Base-by-base conservation (phyloP, 2,797 vertebrate species). In the Scleropages formosus region DNA sequence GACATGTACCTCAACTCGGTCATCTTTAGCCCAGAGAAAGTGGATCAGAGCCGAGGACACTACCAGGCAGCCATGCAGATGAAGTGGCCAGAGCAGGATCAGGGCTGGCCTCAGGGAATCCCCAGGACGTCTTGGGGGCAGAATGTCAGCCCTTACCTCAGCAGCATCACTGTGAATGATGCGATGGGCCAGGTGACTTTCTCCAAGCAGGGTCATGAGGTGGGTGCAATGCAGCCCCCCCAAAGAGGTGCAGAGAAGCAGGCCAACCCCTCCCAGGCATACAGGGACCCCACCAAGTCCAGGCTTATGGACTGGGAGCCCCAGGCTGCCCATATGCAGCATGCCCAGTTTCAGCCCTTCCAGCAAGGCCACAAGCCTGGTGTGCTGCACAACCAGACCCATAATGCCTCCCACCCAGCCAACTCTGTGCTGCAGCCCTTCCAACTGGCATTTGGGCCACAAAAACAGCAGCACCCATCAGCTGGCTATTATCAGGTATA, bases 381-480 rank as follows among this genome's bases (percentile, higher is more conserved):
- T n/a, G 85, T 81, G 6, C 81, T 93, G 66, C 94, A 94, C 76
- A 83, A 90, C 80, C 95, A 96, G 82, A 90, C 89, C 71, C 92
- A 90, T 78, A 78, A 75, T 56, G 27, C 81, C 0, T 79, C 90
- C 22, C 87, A 86, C 53, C 79, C 85, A 0, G 88, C 88, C 13
- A 88, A 91, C 69, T 92, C 96, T 0, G 94, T 98, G 0, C 67
- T 98, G 84, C 96, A 99, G 77, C 92, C 96, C 79, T 98, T 98
- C 84, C 96, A 98, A 85, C 79, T 98, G 85, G 97, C 97, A 0
- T 99, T 99, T 16, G 96, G 96, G 80, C 95, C 97, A 83, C 95
- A 95, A 76, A 96, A 95, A 85, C 94, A 93, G 81, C 94, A 93
- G 82, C 90, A 90, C 78, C 84, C 92, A 77, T 87, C 94, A 11